phyloP scores from a whole-genome alignment of 53 echinoderm and acorn worm genomes.

The Echinometra lucunter region DNA sequence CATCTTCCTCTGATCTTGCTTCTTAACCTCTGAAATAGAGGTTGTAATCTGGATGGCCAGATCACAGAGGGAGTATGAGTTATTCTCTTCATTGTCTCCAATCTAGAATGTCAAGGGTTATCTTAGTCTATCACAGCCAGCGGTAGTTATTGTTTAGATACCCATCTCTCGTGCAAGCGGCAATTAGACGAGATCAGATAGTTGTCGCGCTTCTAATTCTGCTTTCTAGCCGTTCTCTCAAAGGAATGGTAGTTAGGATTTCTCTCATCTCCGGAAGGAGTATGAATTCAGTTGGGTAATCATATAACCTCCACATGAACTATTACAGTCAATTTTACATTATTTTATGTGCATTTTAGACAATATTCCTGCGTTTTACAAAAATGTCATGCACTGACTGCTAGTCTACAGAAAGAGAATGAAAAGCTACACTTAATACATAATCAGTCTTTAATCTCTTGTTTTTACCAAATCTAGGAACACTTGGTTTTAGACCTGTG shows the following conservation, averaged over 20 bases:
- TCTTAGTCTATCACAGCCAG: background rate
- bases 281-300: background rate
- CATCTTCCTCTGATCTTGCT: background rate
- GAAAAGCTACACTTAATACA: background rate
- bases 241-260: background rate
- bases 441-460: background rate
- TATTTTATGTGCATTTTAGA: background rate
- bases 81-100: background rate
- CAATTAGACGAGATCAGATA: slow-evolving; percentile 46
- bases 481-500: background rate
- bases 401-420: background rate
- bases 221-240: background rate
- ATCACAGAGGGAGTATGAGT: background rate
- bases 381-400: background rate
- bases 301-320: background rate
- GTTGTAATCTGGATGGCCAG: background rate
- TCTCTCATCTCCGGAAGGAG: background rate
- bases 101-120: slow-evolving; percentile 9
- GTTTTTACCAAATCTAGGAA: background rate
- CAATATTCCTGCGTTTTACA: background rate
- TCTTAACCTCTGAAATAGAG: background rate
- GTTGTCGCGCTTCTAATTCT: background rate
- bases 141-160: slow-evolving; percentile 48
- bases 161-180: slow-evolving; percentile 53
- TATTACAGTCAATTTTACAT: background rate